Evolutionary conservation across 2,888 invertebrate genomes (phyloP), one percentile per base, ranked within the genome.

Genomic region (Leucoptera coffeella): DNA sequence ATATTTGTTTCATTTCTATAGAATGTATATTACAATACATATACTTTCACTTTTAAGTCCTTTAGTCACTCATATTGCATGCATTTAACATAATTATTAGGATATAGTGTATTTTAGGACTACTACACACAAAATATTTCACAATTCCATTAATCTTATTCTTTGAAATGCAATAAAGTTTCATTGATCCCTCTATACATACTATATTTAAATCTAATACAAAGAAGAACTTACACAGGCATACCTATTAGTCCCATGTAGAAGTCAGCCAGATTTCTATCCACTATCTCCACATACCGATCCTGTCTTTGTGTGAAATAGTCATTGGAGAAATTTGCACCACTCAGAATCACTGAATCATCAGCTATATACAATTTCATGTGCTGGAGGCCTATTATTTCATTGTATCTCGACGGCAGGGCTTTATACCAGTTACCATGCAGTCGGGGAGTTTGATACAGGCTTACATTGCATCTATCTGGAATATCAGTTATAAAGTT

Each of bases 271-370:
- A 95, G 60, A 21, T 77, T 72, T 33, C 73, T 74, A 50, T 94
- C 82, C 42, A 85, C 78, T 36, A 99, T 88, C 30, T 94, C 62
- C 38, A 95, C 75, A 50, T 97, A 99, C 22, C 99, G 79, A 58
- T 99, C 99, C 59, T 99, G 97, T 22, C 99, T 77, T 55, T 95
- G 90, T 8, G 87, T 88, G 51, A 99, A 99, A 59, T 99, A 99
- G 47, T 94, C 91, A 52, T 89, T 86, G 31, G 96, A 99, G 43
- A 97, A 78, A 67, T 99, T 99, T 3, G 99, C 99, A 11, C 99
- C 99, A 55, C 93, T 94, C 29, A 99, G 84, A 15, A 99, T 74
- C 2, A 99, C 77, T 13, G 83, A 80, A 55, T 99, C 82, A 60
- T 99, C 99, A 44, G 94, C 89, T 37, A 99, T 77, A 45, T 97